phyloP scores from a whole-genome alignment of 53 echinoderm and acorn worm species.

The Patiria pectinifera region DNA sequence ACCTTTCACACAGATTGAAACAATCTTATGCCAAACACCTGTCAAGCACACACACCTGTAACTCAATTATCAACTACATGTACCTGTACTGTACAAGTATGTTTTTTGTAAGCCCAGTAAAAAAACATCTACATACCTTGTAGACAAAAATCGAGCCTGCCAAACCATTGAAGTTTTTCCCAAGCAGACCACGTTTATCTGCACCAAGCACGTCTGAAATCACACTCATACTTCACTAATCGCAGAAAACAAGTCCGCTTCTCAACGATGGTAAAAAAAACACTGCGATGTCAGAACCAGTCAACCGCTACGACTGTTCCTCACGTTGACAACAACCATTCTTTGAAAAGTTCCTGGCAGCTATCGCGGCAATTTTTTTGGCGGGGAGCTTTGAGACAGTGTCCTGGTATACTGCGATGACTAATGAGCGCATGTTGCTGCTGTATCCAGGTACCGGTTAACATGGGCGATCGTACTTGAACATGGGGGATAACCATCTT shows the following conservation, averaged over 20 bases:
- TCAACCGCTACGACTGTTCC: not conserved
- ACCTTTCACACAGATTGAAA: too few relatives aligned
- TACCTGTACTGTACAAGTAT: too few relatives aligned
- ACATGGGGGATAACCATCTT: not conserved
- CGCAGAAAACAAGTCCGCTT: not conserved
- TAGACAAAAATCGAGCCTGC: not conserved
- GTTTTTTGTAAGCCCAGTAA: not conserved
- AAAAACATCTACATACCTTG: not conserved
- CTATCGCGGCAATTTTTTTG: not conserved
- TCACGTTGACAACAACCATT: not conserved
- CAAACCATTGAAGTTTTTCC: not conserved
- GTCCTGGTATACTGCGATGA: slow-evolving; percentile 7
- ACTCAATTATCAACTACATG: too few relatives aligned
- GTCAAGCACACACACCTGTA: too few relatives aligned
- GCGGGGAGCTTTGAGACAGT: slow-evolving; percentile 5
- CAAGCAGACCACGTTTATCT: not conserved
- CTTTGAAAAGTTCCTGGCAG: slow-evolving; percentile 8
- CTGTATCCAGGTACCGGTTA: slow-evolving; percentile 44
- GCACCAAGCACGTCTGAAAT: not conserved
- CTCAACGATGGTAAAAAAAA: not conserved
- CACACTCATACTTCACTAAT: not conserved
- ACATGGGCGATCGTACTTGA: not conserved
- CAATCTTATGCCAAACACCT: too few relatives aligned
- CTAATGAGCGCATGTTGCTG: slow-evolving; percentile 26
- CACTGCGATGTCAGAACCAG: not conserved